A percentile compares a stretch with the other conserved stretches of the same genome.
These are phyloP conservation scores for Clivina fossor DNA, from an alignment of 2,888 invertebrate genomes.

Conservation along the genomic window DNA sequence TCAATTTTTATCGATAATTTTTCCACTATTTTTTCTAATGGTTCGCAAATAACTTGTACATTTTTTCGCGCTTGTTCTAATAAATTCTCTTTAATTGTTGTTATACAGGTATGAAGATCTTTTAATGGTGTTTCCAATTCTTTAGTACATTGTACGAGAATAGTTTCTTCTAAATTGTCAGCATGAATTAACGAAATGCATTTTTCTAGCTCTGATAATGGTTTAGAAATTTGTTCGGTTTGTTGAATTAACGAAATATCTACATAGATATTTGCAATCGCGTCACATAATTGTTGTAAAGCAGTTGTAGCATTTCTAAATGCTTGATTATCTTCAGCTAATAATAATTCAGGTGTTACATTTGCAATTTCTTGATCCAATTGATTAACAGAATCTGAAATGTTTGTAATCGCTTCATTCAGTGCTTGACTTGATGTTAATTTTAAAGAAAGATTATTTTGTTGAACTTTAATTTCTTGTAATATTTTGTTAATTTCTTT, in stretches of 20 bases:
- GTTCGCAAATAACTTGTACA: constrained; percentile 14
- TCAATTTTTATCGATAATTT: constrained; percentile 10
- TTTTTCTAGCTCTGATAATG: constrained; percentile 13
- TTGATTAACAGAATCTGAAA: background rate
- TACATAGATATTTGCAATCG: background rate
- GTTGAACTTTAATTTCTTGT: background rate
- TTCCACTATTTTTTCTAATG: constrained; percentile 16
- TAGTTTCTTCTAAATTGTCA: constrained; percentile 8
- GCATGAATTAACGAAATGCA: constrained; percentile 16
- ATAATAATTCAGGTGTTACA: background rate
- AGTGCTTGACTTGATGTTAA: background rate
- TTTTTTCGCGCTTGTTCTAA: constrained; percentile 3
- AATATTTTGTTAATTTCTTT: background rate
- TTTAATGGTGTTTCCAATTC: constrained; percentile 18
- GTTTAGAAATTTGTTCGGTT: background rate
- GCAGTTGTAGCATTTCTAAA: background rate
- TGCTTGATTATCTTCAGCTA: background rate
- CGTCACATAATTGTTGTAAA: background rate
- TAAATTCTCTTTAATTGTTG: constrained; percentile 17
- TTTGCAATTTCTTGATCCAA: background rate
- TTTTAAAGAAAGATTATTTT: background rate
- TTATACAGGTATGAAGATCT: constrained; percentile 18
- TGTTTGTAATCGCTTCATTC: background rate
- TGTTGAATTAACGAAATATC: background rate
- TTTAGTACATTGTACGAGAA: constrained; percentile 10